These are phyloP conservation scores for Gracilinanus agilis DNA, from an alignment of 2,113 vertebrate genomes.

Conservation along the genomic window DNA sequence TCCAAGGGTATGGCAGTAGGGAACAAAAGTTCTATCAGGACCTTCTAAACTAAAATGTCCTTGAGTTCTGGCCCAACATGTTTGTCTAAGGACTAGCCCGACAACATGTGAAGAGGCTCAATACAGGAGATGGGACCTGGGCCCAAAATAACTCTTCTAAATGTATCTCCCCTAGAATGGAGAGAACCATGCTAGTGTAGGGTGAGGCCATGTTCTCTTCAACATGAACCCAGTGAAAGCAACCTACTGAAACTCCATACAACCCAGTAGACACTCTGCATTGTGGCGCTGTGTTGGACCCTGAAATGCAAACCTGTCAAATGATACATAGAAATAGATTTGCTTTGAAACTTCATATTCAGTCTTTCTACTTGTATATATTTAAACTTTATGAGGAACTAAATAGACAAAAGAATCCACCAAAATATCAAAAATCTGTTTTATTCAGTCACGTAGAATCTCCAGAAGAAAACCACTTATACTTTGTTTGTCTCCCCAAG, in stretches of 20 bases:
- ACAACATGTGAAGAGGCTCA: neutral
- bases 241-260: neutral
- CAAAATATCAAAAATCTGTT: slow-evolving; percentile 49
- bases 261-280: neutral
- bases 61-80: neutral
- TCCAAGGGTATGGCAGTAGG: neutral
- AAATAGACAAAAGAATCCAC: slow-evolving; percentile 49
- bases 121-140: neutral
- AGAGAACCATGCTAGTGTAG: neutral
- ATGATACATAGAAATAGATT: slow-evolving; percentile 24
- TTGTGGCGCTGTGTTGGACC: neutral
- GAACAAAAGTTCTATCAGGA: neutral
- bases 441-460: slow-evolving; percentile 63
- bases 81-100: neutral
- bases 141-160: neutral
- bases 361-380: neutral
- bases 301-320: neutral
- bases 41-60: neutral
- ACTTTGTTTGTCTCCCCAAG: slow-evolving; percentile 59
- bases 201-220: too few species aligned
- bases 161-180: neutral
- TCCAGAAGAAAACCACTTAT: slow-evolving; percentile 31
- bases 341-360: slow-evolving; percentile 39
- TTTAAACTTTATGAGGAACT: slow-evolving; percentile 1
- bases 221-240: neutral